Base-by-base conservation (phyloP, 2,113 vertebrate species). In the Ptyas mucosa region DNA sequence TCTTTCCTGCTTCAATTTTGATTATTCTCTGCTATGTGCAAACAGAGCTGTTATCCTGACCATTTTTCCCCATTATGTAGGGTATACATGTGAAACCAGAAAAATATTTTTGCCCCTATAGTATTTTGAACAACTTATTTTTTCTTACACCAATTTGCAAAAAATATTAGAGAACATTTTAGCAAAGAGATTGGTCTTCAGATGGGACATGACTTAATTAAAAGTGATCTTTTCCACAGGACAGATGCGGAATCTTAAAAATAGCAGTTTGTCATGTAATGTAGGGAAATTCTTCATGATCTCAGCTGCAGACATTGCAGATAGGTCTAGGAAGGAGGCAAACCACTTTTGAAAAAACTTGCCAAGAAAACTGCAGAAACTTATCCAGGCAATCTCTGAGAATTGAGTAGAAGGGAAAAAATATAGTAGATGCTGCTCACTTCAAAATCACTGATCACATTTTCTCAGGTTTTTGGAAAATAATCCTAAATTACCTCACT, bases 1-100 rank as follows among this genome's bases (percentile, higher is more conserved):
- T 55, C 93, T 93, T 90, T 94, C 95, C 88, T 92, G 88, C 94
- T 95, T 89, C 90, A 88, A 93, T 57, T 91, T 94, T 93, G 91
- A 90, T 94, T 92, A 57, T 86, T 95, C 92, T 93, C 87, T 69
- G 88, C 69, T n/a, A 34, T 64, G 49, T 92, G 51, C 90, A 91
- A 88, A 34, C 49, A 58, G 89, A 90, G 64, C 0, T 2, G 34
- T 92, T 94, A 91, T 55, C 94, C 52, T 94, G 58, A 93, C 93
- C 85, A 53, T 87, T 43, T 87, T 87, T 87, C 54, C 29, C 95
- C 93, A 87, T 87, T 87, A 89, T 85, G 55, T 0, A 0, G 18
- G 51, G 51, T 91, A 51, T 85, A 86, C 92, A 89, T 91, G 87
- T 39, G 94, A 75, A 94, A 69, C 91, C 49, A 9, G 2, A 51